Conservation (phyloP, 2,797 vertebrate genomes). For the Limnodromus scolopaceus region DNA sequence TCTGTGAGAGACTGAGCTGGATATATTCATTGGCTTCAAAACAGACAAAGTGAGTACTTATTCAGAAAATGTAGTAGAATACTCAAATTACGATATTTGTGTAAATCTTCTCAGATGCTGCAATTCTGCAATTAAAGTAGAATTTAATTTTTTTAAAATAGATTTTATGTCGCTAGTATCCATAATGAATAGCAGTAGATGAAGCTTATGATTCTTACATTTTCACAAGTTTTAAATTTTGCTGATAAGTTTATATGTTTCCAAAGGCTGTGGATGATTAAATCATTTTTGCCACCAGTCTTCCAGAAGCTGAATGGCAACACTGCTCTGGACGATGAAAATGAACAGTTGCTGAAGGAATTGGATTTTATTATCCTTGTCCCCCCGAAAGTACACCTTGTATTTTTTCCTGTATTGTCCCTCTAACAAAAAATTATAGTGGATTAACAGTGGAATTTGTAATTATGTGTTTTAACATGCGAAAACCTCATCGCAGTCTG, state of each 20-base stretch:
- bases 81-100: background rate
- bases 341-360: background rate
- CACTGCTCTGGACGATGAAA: background rate
- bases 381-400: background rate
- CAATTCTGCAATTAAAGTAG: background rate
- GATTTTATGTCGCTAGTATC: background rate
- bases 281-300: background rate
- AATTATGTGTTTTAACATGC: background rate
- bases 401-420: background rate
- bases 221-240: background rate
- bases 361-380: background rate
- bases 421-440: background rate
- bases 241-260: background rate
- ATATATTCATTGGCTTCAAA: background rate
- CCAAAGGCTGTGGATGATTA: background rate
- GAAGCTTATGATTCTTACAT: background rate
- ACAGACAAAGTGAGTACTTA: background rate
- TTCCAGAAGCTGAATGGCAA: background rate
- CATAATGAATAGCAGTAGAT: background rate
- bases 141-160: background rate
- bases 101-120: background rate
- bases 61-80: background rate
- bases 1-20: background rate
- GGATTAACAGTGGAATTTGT: background rate
- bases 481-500: background rate